These are phyloP conservation scores for Nesometra sesokonis DNA, from an alignment of 35 echinoderm and acorn worm species.

Conservation along the genomic window DNA sequence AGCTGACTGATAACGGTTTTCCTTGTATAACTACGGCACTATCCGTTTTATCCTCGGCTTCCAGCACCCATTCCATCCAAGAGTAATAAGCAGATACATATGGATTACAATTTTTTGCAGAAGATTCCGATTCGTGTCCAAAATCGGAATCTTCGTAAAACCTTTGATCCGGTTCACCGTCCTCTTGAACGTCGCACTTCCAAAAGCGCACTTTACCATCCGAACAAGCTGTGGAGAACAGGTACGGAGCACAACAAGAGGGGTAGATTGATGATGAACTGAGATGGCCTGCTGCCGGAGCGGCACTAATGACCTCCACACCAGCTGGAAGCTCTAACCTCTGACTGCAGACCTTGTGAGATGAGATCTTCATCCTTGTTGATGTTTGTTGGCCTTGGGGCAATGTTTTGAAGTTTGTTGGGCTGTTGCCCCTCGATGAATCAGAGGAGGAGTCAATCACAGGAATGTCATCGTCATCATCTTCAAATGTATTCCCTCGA, in stretches of 20 bases:
- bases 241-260: conserved; percentile 64
- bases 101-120: background rate
- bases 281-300: conserved; percentile 83
- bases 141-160: background rate
- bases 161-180: background rate
- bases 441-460: conserved; percentile 58
- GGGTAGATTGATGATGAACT: conserved; percentile 96
- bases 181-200: conserved; percentile 51
- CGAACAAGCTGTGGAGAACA: conserved; percentile 83
- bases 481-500: conserved; percentile 23
- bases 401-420: conserved; percentile 16
- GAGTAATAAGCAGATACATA: conserved; percentile 42
- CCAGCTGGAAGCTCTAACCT: conserved; percentile 59
- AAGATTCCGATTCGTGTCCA: background rate
- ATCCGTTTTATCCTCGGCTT: conserved; percentile 39
- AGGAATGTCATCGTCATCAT: conserved; percentile 37
- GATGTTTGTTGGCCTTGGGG: conserved; percentile 34
- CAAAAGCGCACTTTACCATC: conserved; percentile 96
- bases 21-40: conserved; percentile 62
- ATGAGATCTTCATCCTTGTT: conserved; percentile 66
- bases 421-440: conserved; percentile 36
- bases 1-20: conserved; percentile 61
- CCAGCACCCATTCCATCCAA: conserved; percentile 92
- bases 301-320: conserved; percentile 74
- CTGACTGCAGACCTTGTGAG: conserved; percentile 82